Base-by-base conservation (phyloP, 1,140 invertebrate species). In the Brachionus sp. region DNA sequence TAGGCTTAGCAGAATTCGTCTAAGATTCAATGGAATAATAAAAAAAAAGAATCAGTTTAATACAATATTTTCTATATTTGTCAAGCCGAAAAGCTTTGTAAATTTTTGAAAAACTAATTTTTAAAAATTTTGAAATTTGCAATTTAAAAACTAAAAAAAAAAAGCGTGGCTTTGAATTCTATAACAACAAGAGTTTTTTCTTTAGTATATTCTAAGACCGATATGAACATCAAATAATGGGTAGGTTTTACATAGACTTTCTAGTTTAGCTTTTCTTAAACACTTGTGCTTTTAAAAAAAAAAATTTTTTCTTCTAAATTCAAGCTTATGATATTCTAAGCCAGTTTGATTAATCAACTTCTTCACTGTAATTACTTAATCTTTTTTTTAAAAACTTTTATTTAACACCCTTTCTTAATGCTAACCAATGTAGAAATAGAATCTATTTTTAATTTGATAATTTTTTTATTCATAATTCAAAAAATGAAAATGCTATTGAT, bases 91-190 rank as follows among this genome's bases (percentile, higher is more conserved):
- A 57, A 57, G 50, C 50, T 57, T 57, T 57, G n/a, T 57, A 7
- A 66, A 23, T 64, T 25, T 66, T 66, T 66, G 29, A 35, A 66
- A 66, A 66, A 66, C 25, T 66, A 66, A 66, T 12, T 33, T 33
- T 37, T 66, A 37, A 33, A 66, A 37, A 46, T 33, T 66, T 66
- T 66, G 25, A 66, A 66, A 66, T 33, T 66, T 37, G n/a, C 33
- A 66, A 33, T 66, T 33, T 33, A 66, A 66, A 66, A 66, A 66
- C 33, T 66, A 66, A 66, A 66, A 66, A 29, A 29, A 35, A 16
- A 66, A 66, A 66, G 64, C 64, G 64, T 66, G 64, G 64, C 33
- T 66, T 33, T 6, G 3, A 66, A 37, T 66, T 66, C 25, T 66
- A 9, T 66, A 66, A 66, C 12, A 33, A 66, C 6, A 57, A 57